Evolutionary conservation across 2,888 invertebrate genomes (phyloP).

Genomic region (Gastrophysa polygoni): DNA sequence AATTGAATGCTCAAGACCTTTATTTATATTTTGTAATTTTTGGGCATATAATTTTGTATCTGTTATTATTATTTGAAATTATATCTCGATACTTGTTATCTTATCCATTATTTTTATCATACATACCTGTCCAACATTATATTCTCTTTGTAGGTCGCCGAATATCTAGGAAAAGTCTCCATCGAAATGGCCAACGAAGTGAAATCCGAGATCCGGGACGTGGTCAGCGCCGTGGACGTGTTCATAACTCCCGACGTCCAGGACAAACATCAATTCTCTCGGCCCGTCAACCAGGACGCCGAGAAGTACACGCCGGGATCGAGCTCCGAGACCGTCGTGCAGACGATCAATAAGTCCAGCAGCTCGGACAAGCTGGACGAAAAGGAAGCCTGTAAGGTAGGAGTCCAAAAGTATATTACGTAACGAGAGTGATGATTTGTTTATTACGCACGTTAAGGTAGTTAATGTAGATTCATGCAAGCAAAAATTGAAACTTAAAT

Average conservation of each 20-base stretch:
- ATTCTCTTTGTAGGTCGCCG: slow-evolving; percentile 62
- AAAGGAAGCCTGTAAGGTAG: slow-evolving; percentile 51
- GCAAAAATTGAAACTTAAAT: too few relatives aligned
- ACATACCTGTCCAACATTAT: neutral
- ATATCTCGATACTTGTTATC: too few relatives aligned
- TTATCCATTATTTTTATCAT: too few relatives aligned
- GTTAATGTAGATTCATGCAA: too few relatives aligned
- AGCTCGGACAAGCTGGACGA: slow-evolving; percentile 66
- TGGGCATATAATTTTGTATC: too few relatives aligned
- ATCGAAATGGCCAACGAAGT: slow-evolving; percentile 81
- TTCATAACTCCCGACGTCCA: slow-evolving; percentile 55
- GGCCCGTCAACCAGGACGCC: slow-evolving; percentile 48
- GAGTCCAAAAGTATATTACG: too few relatives aligned
- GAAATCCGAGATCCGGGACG: slow-evolving; percentile 76
- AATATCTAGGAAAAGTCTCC: slow-evolving; percentile 78
- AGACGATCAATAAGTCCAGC: slow-evolving; percentile 60
- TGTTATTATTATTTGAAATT: too few relatives aligned
- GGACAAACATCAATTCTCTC: slow-evolving; percentile 50
- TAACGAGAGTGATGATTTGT: too few relatives aligned
- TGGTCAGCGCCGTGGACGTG: slow-evolving; percentile 74
- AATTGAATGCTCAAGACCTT: too few relatives aligned
- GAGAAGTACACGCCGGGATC: slow-evolving; percentile 52
- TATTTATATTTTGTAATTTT: too few relatives aligned
- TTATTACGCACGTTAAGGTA: too few relatives aligned
- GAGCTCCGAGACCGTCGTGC: slow-evolving; percentile 52